Base-by-base conservation (phyloP, 2,888 invertebrate species). In the Halocaridina rubra region DNA sequence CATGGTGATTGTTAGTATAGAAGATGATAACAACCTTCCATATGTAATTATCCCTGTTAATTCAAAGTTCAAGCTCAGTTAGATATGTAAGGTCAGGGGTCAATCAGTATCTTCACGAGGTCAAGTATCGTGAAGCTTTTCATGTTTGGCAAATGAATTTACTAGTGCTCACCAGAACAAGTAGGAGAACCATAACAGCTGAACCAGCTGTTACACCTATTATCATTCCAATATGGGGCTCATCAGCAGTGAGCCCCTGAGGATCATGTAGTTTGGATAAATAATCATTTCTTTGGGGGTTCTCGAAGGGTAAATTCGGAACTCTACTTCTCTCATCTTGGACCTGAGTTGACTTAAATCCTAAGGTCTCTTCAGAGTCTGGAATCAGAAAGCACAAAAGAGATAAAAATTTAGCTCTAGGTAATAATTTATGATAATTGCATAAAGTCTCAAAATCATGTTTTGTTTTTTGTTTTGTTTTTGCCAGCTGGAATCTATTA, bases 141-240 rank as follows among this genome's bases (percentile, higher is more conserved):
- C 10, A 4, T n/a, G 8, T 13, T 10, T 8, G 16, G 2, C n/a
- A 33, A 16, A 3, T 22, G 10, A 39, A 30, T 72, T 33, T n/a
- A 19, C 3, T 8, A 2, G 29, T 19, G 77, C 76, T 71, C 24
- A 84, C 82, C 53, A 30, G 46, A 5, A 76, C 32, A 39, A 27
- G 61, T 7, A 72, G n/a, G 8, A 59, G 71, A 13, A 84, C 61
- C 16, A 81, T 76, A 8, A 84, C 61, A 19, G 46, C 27, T n/a
- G 78, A 71, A 5, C 78, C 82, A 59, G 78, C 5, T 30, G 57
- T 30, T n/a, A 33, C 82, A 3, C 78, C 72, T 33, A 84, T 39
- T 7, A 84, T 72, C 82, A 84, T 61, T 33, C 82, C 77, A 32
- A 71, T 29, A 22, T 81, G 75, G 24, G 81, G 75, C 79, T 59